Percentiles rank a stretch among this genome's conserved stretches.
Conservation (phyloP, 2,113 vertebrate species). For the Pteropus alecto region DNA sequence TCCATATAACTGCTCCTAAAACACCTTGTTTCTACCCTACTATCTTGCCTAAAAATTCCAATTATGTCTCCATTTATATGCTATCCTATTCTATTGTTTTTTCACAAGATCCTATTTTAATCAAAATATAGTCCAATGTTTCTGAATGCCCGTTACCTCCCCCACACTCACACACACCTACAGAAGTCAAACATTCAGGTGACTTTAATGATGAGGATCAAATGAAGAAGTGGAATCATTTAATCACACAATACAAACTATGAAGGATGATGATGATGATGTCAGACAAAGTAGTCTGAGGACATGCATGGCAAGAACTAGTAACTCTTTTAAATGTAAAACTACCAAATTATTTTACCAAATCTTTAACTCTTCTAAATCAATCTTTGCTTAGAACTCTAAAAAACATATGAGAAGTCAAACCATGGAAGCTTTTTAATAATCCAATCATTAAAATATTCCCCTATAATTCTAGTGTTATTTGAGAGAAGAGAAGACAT, state of each 20-base stretch:
- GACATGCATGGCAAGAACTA: neutral
- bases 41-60: neutral
- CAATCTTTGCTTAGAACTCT: neutral
- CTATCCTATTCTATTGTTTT: neutral
- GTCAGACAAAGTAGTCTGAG: neutral
- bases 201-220: constrained; percentile 3
- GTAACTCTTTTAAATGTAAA: neutral
- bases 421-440: neutral
- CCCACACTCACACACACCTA: neutral
- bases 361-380: constrained; percentile 8
- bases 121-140: neutral
- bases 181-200: neutral
- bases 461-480: neutral
- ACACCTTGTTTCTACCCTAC: neutral
- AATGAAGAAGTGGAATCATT: constrained; percentile 20
- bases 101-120: neutral
- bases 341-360: neutral
- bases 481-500: neutral
- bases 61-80: neutral
- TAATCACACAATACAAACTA: neutral
- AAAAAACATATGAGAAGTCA: neutral
- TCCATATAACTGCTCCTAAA: neutral
- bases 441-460: neutral
- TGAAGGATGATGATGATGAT: neutral
- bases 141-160: neutral